phyloP scores from a whole-genome alignment of 2,888 invertebrate genomes.

The Sinopyrophorus schimmeli region DNA sequence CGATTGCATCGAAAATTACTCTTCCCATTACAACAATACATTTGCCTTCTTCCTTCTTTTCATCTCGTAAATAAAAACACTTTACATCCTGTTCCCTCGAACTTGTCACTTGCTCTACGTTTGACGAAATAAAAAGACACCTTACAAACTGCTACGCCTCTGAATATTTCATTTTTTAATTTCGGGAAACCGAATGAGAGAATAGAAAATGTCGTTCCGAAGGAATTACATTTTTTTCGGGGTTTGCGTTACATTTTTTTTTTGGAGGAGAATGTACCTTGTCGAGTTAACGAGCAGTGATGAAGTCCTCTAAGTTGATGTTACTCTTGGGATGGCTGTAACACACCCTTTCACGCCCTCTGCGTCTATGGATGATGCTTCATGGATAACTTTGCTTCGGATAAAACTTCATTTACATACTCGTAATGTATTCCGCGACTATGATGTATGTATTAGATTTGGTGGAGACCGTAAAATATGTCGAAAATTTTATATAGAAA shows the following conservation, averaged over 20 bases:
- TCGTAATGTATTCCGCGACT: constrained; percentile 28
- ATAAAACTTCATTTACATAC: constrained; percentile 33
- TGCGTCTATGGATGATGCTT: constrained; percentile 32
- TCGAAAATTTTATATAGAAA: constrained; percentile 23
- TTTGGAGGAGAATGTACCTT: constrained; percentile 25
- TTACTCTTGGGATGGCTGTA: constrained; percentile 36
- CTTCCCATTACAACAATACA: too few relatives aligned
- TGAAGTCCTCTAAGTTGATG: constrained; percentile 42
- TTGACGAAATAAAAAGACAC: constrained; percentile 13
- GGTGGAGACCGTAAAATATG: constrained; percentile 20
- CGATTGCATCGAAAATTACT: too few relatives aligned
- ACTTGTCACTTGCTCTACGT: too few relatives aligned
- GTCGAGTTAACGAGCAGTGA: constrained; percentile 40
- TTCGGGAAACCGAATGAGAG: constrained; percentile 15
- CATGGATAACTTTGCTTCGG: constrained; percentile 29
- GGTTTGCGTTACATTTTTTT: too few relatives aligned
- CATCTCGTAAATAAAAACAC: too few relatives aligned
- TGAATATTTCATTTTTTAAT: constrained; percentile 23
- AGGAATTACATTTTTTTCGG: constrained; percentile 14
- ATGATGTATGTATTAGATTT: constrained; percentile 30
- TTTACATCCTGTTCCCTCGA: too few relatives aligned
- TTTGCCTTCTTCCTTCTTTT: too few relatives aligned
- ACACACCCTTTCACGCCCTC: constrained; percentile 33
- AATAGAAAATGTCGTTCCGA: constrained; percentile 12
- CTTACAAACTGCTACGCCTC: constrained; percentile 7